Evolutionary conservation across 2,888 invertebrate species (phyloP).

Genomic region (Drosophila pseudotalamancana): DNA sequence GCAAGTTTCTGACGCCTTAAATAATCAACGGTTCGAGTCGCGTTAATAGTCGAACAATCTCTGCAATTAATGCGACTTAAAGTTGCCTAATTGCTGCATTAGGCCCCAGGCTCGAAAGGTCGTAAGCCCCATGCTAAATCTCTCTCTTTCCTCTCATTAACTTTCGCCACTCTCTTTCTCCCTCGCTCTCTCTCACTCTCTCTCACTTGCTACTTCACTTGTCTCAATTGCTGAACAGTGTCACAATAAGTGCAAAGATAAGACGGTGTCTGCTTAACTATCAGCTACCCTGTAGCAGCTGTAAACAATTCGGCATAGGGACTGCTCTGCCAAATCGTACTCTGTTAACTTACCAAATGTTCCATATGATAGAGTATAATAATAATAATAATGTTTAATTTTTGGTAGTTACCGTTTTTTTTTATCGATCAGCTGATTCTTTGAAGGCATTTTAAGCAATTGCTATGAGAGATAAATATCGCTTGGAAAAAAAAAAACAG

Average conservation of each 20-base stretch:
- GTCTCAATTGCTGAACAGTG: not conserved
- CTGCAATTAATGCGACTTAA: constrained; percentile 71
- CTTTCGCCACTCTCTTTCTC: not conserved
- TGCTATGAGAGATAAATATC: no score
- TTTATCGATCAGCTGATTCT: no score
- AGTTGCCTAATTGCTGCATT: constrained; percentile 71
- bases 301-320: accelerated
- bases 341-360: no score
- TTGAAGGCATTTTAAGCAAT: no score
- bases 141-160: not conserved
- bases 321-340: accelerated
- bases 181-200: not conserved
- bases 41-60: constrained; percentile 55
- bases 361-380: no score
- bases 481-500: no score
- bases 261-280: not conserved
- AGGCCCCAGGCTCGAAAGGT: constrained; percentile 18
- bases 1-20: constrained; percentile 31
- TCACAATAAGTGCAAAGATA: constrained; percentile 8
- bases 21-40: constrained; percentile 59
- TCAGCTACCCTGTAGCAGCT: not conserved
- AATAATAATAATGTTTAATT: no score
- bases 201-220: not conserved
- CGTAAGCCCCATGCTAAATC: not conserved
- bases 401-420: no score